phyloP scores from a whole-genome alignment of 2,797 vertebrate species.

The Microhierax caerulescens region DNA sequence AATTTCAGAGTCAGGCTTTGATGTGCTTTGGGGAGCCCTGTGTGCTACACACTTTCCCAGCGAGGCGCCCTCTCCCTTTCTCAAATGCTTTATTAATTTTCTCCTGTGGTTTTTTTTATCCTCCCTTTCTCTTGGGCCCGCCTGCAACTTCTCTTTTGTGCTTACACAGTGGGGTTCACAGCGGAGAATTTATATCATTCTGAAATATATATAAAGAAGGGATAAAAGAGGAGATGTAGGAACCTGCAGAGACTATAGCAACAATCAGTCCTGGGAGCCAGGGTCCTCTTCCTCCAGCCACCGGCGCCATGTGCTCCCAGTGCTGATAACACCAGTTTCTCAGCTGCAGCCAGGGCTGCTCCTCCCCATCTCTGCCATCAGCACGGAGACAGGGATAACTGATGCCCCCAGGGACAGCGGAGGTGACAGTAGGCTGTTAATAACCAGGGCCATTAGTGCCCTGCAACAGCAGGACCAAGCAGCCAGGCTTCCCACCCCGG shows the following conservation, averaged over 20 bases:
- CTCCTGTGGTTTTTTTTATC: slow-evolving; percentile 69
- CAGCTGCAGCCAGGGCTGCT: not conserved
- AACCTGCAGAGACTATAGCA: slow-evolving; percentile 32
- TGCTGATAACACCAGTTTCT: rapidly evolving
- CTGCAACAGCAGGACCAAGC: not conserved
- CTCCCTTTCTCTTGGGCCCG: slow-evolving; percentile 60
- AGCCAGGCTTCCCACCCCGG: not conserved
- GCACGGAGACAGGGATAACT: rapidly evolving
- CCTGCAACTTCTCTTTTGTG: slow-evolving; percentile 56
- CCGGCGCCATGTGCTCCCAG: not conserved
- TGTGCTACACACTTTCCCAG: slow-evolving; percentile 61
- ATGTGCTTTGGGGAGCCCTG: slow-evolving; percentile 64
- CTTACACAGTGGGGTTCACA: slow-evolving; percentile 3
- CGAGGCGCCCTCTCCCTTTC: slow-evolving; percentile 52
- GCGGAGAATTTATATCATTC: slow-evolving; percentile 51
- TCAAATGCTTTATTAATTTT: slow-evolving; percentile 70
- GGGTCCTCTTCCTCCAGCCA: not conserved
- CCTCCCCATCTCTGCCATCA: not conserved
- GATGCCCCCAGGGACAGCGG: not conserved
- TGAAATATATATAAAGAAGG: slow-evolving; percentile 52
- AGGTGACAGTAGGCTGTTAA: not conserved
- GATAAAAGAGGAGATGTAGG: slow-evolving; percentile 52
- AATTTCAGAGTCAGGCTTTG: slow-evolving; percentile 72
- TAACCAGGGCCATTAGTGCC: rapidly evolving
- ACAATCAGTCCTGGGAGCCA: not conserved